Conservation (phyloP, 2,113 vertebrate genomes). For the Nestor notabilis region DNA sequence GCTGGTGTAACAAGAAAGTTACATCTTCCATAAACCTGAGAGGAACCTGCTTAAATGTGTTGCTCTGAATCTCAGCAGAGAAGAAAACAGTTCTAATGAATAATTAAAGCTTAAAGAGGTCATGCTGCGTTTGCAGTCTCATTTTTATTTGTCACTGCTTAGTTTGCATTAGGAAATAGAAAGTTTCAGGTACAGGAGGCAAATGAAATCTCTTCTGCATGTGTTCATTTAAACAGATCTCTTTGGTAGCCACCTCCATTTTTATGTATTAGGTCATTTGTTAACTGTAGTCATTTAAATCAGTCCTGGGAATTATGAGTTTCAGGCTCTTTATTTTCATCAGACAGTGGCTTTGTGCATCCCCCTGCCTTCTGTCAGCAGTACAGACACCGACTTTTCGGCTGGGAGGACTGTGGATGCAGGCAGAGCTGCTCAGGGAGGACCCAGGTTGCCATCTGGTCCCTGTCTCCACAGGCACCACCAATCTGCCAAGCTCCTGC, state of each 20-base stretch:
- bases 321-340: constrained; percentile 10
- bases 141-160: constrained; percentile 44
- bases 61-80: constrained; percentile 24
- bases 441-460: neutral
- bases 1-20: constrained; percentile 25
- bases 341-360: neutral
- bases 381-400: neutral
- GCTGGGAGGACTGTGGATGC: neutral
- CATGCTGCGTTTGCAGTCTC: neutral
- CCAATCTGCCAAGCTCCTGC: neutral
- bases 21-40: neutral
- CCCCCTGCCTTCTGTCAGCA: neutral
- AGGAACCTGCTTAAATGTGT: neutral
- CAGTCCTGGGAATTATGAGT: neutral
- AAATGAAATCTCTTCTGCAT: neutral
- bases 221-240: constrained; percentile 2
- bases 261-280: constrained; percentile 18
- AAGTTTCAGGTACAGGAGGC: constrained; percentile 23
- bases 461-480: neutral
- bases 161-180: constrained; percentile 36
- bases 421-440: neutral
- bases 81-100: constrained; percentile 55
- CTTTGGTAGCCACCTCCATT: neutral
- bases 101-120: constrained; percentile 61
- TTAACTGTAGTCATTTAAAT: constrained; percentile 23